Conservation (phyloP, 2,888 invertebrate genomes). For the Xanthorhoe designata region DNA sequence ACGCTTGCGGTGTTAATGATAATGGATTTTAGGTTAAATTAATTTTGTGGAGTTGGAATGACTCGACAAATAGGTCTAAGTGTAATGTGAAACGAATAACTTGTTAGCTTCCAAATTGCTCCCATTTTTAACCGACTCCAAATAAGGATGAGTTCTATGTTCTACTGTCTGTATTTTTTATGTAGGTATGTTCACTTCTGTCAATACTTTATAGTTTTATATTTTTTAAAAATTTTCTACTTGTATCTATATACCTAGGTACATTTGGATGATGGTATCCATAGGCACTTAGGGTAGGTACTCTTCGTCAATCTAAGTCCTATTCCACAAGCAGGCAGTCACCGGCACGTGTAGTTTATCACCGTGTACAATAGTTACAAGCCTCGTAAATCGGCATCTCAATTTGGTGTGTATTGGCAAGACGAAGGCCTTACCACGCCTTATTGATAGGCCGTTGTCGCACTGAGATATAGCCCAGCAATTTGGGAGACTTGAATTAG, state of each 20-base stretch:
- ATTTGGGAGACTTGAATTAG: conserved; percentile 61
- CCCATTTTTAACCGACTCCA: too few relatives aligned
- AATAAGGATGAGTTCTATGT: too few relatives aligned
- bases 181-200: too few relatives aligned
- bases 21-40: conserved; percentile 54
- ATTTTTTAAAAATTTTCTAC: too few relatives aligned
- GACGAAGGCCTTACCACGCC: conserved; percentile 48
- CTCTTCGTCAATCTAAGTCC: neutral
- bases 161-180: too few relatives aligned
- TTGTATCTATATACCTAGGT: too few relatives aligned
- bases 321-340: conserved; percentile 3
- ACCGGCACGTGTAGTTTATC: conserved; percentile 31
- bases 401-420: conserved; percentile 62
- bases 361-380: conserved; percentile 43
- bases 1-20: conserved; percentile 55
- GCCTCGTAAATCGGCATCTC: conserved; percentile 63
- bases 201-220: too few relatives aligned
- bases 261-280: neutral
- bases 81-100: too few relatives aligned
- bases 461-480: conserved; percentile 71
- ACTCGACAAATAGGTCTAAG: neutral
- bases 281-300: neutral
- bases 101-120: too few relatives aligned
- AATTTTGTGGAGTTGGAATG: conserved; percentile 26
- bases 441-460: conserved; percentile 81